Base-by-base conservation (phyloP, 2,113 vertebrate genomes). In the Psilopsiagon aymara region DNA sequence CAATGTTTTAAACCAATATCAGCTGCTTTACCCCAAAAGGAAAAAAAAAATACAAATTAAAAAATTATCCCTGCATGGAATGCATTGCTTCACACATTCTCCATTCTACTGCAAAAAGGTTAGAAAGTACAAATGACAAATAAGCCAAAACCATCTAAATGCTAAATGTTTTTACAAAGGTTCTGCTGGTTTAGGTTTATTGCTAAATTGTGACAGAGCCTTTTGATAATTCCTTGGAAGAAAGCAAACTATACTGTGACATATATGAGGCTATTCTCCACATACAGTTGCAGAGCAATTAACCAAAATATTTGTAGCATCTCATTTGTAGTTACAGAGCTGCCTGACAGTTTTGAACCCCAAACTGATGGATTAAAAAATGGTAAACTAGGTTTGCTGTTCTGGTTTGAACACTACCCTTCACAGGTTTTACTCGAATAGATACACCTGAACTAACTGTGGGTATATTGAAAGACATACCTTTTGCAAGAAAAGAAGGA, bases 1-100 rank as follows among this genome's bases (percentile, higher is more conserved):
- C 52, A 76, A 12, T 80, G 84, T 93, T 93, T 97, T 66, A 95
- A 90, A 96, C 49, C 94, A 68, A 27, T 86, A 86, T 46, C 51
- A 90, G 46, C 83, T 94, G 70, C 81, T 94, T 85, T 64, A 73
- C 76, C 88, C 75, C 63, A 62, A 70, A 76, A n/a, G 23, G 47
- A 7, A 39, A 73, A 88, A 91, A 87, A 79, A 85, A 96, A 77
- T 69, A 39, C 39, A 82, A 82, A 95, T 53, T 47, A 24, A 24
- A 59, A 59, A 59, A 35, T 24, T 31, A 84, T 87, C 46, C 44
- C 91, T 87, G 73, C 52, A 46, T 15, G 69, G 75, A 95, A 92
- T 29, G 10, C 41, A 37, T 60, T 86, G 95, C 74, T 93, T 95
- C 43, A 69, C 6, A 0, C 39, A 20, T 59, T 82, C 62, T 80